A percentile compares a stretch with the other conserved stretches of the same genome.
phyloP scores from a whole-genome alignment of 2,113 vertebrate species.

The Odontophorus gujanensis region DNA sequence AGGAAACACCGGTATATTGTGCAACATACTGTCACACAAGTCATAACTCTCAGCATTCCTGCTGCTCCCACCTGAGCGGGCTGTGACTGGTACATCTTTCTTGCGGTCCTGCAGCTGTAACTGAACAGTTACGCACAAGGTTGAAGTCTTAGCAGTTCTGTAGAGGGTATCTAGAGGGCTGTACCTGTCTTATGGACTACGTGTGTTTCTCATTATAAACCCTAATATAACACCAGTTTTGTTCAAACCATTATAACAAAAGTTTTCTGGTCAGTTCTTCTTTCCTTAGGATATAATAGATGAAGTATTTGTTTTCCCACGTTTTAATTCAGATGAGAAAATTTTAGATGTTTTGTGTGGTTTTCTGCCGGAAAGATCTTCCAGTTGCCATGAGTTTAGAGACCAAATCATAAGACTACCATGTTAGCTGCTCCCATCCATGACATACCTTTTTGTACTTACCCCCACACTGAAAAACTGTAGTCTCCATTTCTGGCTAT shows the following conservation, averaged over 20 bases:
- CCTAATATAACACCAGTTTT: not conserved
- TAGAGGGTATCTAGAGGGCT: not conserved
- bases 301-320: not conserved
- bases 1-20: not conserved
- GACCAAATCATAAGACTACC: not conserved
- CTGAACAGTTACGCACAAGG: not conserved
- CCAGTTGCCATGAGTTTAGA: not conserved
- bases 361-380: not conserved
- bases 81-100: not conserved
- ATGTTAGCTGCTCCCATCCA: rapidly evolving
- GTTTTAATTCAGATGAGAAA: not conserved
- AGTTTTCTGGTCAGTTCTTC: not conserved
- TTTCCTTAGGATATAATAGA: not conserved
- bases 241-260: not conserved
- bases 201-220: not conserved
- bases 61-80: not conserved
- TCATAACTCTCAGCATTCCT: not conserved
- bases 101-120: not conserved
- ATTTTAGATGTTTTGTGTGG: not conserved
- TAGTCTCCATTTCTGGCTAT: not conserved
- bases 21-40: not conserved
- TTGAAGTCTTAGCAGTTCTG: not conserved
- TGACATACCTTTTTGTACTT: not conserved
- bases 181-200: rapidly evolving
- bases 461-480: not conserved